Evolutionary conservation across 2,797 vertebrate genomes (phyloP).

Genomic region (Pipistrellus nathusii): DNA sequence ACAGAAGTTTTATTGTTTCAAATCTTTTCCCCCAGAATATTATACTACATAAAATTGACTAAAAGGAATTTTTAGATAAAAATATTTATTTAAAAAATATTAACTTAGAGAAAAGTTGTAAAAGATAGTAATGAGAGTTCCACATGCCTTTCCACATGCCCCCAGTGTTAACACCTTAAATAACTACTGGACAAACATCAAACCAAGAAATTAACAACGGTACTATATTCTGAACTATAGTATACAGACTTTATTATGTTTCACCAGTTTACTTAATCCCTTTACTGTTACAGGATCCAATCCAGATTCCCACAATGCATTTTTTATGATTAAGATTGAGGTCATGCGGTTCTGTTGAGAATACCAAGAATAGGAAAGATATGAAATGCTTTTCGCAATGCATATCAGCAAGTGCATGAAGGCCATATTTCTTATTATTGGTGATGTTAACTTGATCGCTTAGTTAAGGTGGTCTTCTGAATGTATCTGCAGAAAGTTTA

Average conservation of each 20-base stretch:
- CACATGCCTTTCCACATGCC: not conserved
- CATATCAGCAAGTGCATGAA: not conserved
- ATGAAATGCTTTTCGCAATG: not conserved
- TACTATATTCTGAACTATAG: not conserved
- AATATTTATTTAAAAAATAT: not conserved
- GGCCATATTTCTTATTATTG: not conserved
- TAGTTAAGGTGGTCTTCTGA: not conserved
- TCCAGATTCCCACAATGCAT: not conserved
- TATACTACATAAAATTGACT: not conserved
- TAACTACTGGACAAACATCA: not conserved
- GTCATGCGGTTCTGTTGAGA: not conserved
- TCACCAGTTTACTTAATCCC: not conserved
- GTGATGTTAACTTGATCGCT: not conserved
- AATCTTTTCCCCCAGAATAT: not conserved
- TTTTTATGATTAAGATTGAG: not conserved
- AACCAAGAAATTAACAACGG: not conserved
- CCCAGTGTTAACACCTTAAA: not conserved
- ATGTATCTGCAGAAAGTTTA: not conserved
- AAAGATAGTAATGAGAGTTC: not conserved
- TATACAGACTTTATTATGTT: not conserved
- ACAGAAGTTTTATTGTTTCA: not conserved
- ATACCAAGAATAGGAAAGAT: not conserved
- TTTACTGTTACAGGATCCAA: not conserved
- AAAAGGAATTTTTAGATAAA: constrained; percentile 4
- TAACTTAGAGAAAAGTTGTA: not conserved